These are phyloP conservation scores for Idaea aversata DNA, from an alignment of 2,888 invertebrate species.

Conservation along the genomic window DNA sequence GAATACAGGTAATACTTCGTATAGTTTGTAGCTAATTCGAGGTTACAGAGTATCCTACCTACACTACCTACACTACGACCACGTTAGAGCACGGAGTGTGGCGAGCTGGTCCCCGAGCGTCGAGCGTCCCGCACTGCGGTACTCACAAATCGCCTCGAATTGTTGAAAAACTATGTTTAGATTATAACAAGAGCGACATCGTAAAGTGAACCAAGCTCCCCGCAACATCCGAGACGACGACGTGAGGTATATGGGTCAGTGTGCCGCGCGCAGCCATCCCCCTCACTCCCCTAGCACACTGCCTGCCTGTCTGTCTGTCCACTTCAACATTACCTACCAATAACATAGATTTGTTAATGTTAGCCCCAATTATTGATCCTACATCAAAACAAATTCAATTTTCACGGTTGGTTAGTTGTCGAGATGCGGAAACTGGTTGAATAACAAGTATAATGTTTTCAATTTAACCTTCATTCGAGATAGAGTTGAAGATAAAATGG, in stretches of 20 bases:
- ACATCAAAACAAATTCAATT: too few relatives aligned
- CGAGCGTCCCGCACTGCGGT: background rate
- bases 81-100: background rate
- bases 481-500: background rate
- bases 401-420: too few relatives aligned
- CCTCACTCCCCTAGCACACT: background rate
- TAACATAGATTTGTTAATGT: background rate
- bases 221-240: constrained; percentile 7
- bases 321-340: background rate
- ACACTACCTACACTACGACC: too few relatives aligned
- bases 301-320: background rate
- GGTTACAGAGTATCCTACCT: background rate
- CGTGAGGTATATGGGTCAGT: constrained; percentile 14
- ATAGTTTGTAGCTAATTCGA: background rate
- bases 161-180: constrained; percentile 5
- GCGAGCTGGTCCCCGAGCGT: background rate
- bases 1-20: background rate
- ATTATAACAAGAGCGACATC: constrained; percentile 4
- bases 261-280: constrained; percentile 1
- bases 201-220: constrained; percentile 9
- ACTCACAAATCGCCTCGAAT: background rate
- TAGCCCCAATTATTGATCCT: too few relatives aligned
- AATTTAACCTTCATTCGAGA: background rate
- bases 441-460: too few relatives aligned
- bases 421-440: background rate